Conservation (phyloP, 2,797 vertebrate species). For the Buceros bicornis region DNA sequence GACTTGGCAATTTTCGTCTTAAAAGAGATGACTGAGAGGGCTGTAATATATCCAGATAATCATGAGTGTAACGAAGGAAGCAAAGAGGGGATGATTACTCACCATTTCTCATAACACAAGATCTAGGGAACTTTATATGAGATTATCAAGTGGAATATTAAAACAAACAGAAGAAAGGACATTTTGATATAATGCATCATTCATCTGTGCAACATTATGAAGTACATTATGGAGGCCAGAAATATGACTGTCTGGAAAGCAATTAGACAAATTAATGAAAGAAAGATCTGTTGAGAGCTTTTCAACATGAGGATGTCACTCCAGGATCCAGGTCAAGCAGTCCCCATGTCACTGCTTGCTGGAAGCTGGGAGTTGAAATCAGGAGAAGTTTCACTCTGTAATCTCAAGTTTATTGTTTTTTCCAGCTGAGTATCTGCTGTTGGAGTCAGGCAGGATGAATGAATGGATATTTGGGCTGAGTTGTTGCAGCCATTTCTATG, state of each 20-base stretch:
- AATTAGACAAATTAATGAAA: slow-evolving; percentile 71
- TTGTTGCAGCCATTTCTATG: not conserved
- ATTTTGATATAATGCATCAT: slow-evolving; percentile 32
- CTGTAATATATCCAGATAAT: slow-evolving; percentile 57
- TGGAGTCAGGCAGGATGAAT: not conserved
- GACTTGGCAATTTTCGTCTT: slow-evolving; percentile 63
- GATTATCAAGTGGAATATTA: slow-evolving; percentile 46
- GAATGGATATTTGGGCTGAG: not conserved
- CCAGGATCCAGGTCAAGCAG: slow-evolving; percentile 18
- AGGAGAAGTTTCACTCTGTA: not conserved
- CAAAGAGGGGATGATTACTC: slow-evolving; percentile 48
- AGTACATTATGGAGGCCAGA: slow-evolving; percentile 5
- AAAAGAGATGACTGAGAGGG: slow-evolving; percentile 69
- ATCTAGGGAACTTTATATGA: slow-evolving; percentile 51
- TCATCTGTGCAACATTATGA: slow-evolving; percentile 31
- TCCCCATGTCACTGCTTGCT: not conserved
- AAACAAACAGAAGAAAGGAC: slow-evolving; percentile 60
- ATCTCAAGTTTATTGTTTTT: not conserved
- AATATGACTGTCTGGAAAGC: slow-evolving; percentile 52
- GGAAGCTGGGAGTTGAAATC: not conserved
- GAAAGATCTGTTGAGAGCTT: slow-evolving; percentile 45
- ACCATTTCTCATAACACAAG: slow-evolving; percentile 54
- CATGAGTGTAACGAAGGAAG: slow-evolving; percentile 21
- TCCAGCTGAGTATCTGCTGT: not conserved
- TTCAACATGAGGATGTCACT: slow-evolving; percentile 14